phyloP scores from a whole-genome alignment of 2,797 vertebrate species.

The Gymnothorax reevesii region DNA sequence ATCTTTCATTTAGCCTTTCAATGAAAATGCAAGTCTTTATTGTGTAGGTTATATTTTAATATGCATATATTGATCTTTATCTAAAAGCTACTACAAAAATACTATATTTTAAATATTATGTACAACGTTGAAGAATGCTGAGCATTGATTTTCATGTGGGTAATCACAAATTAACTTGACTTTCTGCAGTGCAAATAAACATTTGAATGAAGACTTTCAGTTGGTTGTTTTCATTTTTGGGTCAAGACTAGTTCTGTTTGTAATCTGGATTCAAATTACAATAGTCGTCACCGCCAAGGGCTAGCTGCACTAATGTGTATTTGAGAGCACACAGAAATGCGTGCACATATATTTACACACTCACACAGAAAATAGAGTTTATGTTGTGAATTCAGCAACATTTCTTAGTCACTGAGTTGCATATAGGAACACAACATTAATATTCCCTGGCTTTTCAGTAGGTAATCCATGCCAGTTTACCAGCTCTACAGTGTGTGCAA shows the following conservation, averaged over 20 bases:
- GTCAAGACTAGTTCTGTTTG: slow-evolving; percentile 43
- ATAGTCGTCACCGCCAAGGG: slow-evolving; percentile 36
- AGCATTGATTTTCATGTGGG: slow-evolving; percentile 28
- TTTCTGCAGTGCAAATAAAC: slow-evolving; percentile 22
- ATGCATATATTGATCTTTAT: not conserved
- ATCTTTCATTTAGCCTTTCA: not conserved
- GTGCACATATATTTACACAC: slow-evolving; percentile 30
- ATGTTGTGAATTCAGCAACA: not conserved
- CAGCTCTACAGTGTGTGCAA: not conserved
- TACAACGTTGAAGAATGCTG: slow-evolving; percentile 16
- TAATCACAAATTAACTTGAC: slow-evolving; percentile 20
- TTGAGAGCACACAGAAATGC: slow-evolving; percentile 48
- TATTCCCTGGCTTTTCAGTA: not conserved
- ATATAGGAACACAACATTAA: not conserved
- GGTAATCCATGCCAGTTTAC: slow-evolving; percentile 5
- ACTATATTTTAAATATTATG: not conserved
- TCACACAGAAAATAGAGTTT: not conserved
- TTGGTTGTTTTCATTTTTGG: slow-evolving; percentile 25
- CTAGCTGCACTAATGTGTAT: slow-evolving; percentile 40
- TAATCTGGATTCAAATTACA: slow-evolving; percentile 45
- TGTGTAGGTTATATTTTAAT: not conserved
- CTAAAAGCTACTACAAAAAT: not conserved
- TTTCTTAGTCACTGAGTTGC: slow-evolving; percentile 2
- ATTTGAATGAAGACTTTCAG: slow-evolving; percentile 27
- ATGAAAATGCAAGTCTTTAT: not conserved